phyloP scores from a whole-genome alignment of 1,140 invertebrate species.

The Drosophila bipectinata region DNA sequence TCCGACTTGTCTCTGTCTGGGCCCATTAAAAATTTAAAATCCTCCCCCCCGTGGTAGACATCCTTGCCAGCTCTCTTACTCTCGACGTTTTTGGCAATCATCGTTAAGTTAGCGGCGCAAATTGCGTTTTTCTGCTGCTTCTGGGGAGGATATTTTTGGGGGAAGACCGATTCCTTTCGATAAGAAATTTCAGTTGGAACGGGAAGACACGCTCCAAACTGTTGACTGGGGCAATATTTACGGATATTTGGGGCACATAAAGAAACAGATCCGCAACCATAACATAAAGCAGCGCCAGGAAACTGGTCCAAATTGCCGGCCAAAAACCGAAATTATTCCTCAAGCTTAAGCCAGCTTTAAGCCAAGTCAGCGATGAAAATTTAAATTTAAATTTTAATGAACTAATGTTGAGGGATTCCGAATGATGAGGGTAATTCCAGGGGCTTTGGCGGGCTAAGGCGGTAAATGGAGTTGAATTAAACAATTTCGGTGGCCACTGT shows the following conservation, averaged over 20 bases:
- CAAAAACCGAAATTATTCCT: slow-evolving; percentile 45
- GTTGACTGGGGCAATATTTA: slow-evolving; percentile 52
- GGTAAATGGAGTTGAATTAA: slow-evolving; percentile 34
- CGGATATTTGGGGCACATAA: slow-evolving; percentile 47
- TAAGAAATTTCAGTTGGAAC: slow-evolving; percentile 45
- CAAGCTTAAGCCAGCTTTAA: slow-evolving; percentile 41
- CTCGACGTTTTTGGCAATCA: slow-evolving; percentile 64
- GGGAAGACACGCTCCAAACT: slow-evolving; percentile 23
- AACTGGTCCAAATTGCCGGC: slow-evolving; percentile 42
- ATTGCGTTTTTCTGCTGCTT: slow-evolving; percentile 66
- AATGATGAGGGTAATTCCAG: slow-evolving; percentile 25
- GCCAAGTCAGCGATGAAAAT: slow-evolving; percentile 38
- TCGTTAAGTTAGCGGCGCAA: slow-evolving; percentile 76
- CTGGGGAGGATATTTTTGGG: slow-evolving; percentile 21
- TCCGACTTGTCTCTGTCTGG: slow-evolving; percentile 29
- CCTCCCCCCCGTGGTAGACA: slow-evolving; percentile 36
- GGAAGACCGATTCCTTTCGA: slow-evolving; percentile 51
- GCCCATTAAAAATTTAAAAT: slow-evolving; percentile 79
- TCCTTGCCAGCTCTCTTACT: slow-evolving; percentile 7
- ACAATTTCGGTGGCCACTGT: slow-evolving; percentile 9
- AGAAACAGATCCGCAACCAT: slow-evolving; percentile 51
- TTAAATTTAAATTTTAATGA: slow-evolving; percentile 60
- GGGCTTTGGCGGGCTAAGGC: neutral
- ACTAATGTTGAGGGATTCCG: slow-evolving; percentile 49
- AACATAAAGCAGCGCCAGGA: slow-evolving; percentile 42